Evolutionary conservation across 2,888 invertebrate species (phyloP), one percentile per base, ranked within the genome.

Genomic region (Hydropsyche betteni): DNA sequence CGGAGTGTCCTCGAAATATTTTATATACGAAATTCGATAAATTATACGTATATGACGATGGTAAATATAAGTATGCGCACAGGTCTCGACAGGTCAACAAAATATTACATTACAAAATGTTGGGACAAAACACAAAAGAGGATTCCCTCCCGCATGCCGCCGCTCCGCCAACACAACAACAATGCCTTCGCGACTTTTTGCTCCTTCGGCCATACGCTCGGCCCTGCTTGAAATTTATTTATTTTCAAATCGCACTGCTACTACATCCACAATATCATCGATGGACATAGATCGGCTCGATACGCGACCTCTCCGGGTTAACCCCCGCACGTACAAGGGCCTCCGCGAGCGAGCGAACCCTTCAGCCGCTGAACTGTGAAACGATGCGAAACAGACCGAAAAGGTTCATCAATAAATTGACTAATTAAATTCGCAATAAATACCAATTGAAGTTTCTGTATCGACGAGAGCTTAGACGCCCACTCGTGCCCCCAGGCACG

Each of bases 241-340:
- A 77, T 77, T 77, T 75, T 73, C 74, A 75, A 74, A 75, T 77
- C 69, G 77, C 64, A 75, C 74, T 70, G 77, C 77, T 77, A 75
- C 77, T 69, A 75, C 77, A 74, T 69, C 75, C 76, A 76, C 74
- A 78, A 76, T 78, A 78, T 78, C 76, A 75, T 69, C 75, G 75
- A 53, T 68, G 70, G 61, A 78, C 78, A 78, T 75, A 78, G 76
- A 78, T 78, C 64, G 75, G 50, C 69, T 75, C 76, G 78, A 78
- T 76, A 78, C 74, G 75, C 77, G 72, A 70, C 75, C 77, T 58
- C 64, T n/a, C 10, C 38, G 58, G 8, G 24, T 16, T 24, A 58
- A 58, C 58, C 58, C 58, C 16, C 8, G 14, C 44, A 44, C 4
- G 10, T 10, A 44, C 44, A 10, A 61, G 33, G n/a, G 16, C 61